A percentile compares a stretch with the other conserved stretches of the same genome.
phyloP scores from a whole-genome alignment of 2,888 invertebrate species.

The Rhyacophila evoluta region DNA sequence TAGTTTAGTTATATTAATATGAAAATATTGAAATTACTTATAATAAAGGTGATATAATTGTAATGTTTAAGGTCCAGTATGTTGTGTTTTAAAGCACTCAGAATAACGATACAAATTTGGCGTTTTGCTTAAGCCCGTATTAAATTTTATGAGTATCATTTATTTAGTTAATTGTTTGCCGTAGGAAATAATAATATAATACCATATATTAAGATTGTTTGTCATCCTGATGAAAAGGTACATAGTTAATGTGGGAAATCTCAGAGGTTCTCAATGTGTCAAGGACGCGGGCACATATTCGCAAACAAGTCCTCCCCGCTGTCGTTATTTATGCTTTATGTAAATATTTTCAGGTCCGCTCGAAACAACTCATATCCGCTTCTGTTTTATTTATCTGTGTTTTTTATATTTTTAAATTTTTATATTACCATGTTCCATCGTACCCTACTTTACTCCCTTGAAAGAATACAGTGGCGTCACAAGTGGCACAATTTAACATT shows the following conservation, averaged over 20 bases:
- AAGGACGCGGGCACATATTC: not conserved
- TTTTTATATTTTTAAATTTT: slow-evolving; percentile 9
- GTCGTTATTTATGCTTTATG: slow-evolving; percentile 21
- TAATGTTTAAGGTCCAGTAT: too few relatives aligned
- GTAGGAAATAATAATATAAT: too few relatives aligned
- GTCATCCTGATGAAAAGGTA: too few relatives aligned
- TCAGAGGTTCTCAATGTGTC: not conserved
- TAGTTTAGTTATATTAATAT: too few relatives aligned
- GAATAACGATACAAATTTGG: too few relatives aligned
- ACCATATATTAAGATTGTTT: too few relatives aligned
- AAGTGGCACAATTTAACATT: not conserved
- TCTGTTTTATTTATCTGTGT: slow-evolving; percentile 1
- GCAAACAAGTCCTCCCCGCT: not conserved
- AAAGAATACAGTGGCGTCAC: slow-evolving; percentile 11
- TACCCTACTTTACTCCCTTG: slow-evolving; percentile 1
- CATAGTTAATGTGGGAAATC: not conserved
- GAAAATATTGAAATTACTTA: too few relatives aligned
- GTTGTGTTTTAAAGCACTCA: too few relatives aligned
- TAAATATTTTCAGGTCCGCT: slow-evolving; percentile 22
- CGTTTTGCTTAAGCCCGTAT: too few relatives aligned
- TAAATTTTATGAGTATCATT: too few relatives aligned
- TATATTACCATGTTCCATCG: not conserved
- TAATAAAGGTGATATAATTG: too few relatives aligned
- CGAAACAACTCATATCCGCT: slow-evolving; percentile 19
- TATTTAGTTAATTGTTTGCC: too few relatives aligned